Evolutionary conservation across 2,888 invertebrate genomes (phyloP), one percentile per base, ranked within the genome.

Genomic region (Sepioteuthis lessoniana): DNA sequence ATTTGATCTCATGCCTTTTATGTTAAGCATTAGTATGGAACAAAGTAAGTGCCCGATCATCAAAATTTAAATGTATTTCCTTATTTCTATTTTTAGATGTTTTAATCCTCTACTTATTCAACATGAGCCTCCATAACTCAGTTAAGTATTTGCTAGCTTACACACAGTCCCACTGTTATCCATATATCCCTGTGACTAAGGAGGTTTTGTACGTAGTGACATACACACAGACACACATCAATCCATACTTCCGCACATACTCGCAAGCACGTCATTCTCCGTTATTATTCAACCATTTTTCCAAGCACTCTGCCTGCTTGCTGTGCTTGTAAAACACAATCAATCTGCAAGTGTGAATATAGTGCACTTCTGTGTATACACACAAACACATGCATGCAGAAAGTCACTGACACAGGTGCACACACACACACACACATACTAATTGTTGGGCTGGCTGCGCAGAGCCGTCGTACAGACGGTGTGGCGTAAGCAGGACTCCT

Each of bases 401-500:
- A 76, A 35, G 76, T 76, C 35, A 76, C 3, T 19, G 76, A 76
- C 46, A 38, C 42, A 91, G 38, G 46, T 91, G 35, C 91, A 91
- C 35, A 38, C 91, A 38, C 46, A 38, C 13, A 25, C 91, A 91
- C 38, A 4, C 21, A 90, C 91, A 42, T 31, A 38, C 38, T 76
- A 35, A 76, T 76, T 76, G 76, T 76, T n/a, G n/a, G n/a, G n/a
- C n/a, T 76, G 76, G 16, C 76, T 76, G 76, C 76, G n/a, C n/a
- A 35, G 76, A 76, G 76, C 76, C n/a, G 76, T 76, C n/a, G 25
- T n/a, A 76, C 76, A n/a, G 76, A 76, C 76, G 76, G 76, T 76
- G 76, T 76, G 35, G 76, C n/a, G n/a, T 76, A n/a, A 76, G 76
- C 76, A 76, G 76, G 76, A 76, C 76, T 76, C n/a, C 76, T n/a